Base-by-base conservation (phyloP, 2,797 vertebrate genomes). In the Sternarchorhynchus goeldii region DNA sequence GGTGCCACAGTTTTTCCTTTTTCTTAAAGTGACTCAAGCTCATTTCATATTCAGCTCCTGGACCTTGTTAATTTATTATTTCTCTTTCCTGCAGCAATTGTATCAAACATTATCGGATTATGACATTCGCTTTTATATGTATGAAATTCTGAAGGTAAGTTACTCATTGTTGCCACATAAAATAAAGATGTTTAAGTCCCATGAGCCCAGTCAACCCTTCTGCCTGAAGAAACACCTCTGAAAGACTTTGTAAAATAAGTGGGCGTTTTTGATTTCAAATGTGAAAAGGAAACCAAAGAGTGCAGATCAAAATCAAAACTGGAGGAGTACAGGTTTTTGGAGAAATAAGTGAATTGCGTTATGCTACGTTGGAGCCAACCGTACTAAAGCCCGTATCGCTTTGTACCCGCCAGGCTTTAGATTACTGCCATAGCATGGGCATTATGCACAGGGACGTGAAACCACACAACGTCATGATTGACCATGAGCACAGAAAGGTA, bases 391-490 rank as follows among this genome's bases (percentile, higher is more conserved):
- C 0, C 14, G 14, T 3, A 0, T 31, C 60, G 32, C 2, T 63
- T 14, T 69, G 0, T 63, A 29, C 60, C 25, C 4, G 12, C 6
- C 50, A 96, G 97, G 98, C 98, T 82, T 91, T 99, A 92, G 97
- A 99, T 93, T 99, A 99, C 91, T 99, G 97, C 90, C 98, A 99
- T 92, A 99, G 97, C 93, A 99, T 99, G 98, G 97, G 97, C 78
- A 99, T 99, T 88, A 99, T 99, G 97, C 98, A 99, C 91, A 96
- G 97, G 95, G 97, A 99, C 88, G 98, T 99, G 81, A 99, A 99
- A 88, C 98, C 98, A 90, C 98, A 99, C 93, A 99, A 99, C 21
- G 98, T 99, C 87, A 99, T 99, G 97, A 99, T 99, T 81, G 98
- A 99, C 87, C 97, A 99, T 63, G 98, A 99, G 92, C 97, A 99